phyloP scores from a whole-genome alignment of 2,797 vertebrate genomes.

The Tokudaia tokunoshimensis region DNA sequence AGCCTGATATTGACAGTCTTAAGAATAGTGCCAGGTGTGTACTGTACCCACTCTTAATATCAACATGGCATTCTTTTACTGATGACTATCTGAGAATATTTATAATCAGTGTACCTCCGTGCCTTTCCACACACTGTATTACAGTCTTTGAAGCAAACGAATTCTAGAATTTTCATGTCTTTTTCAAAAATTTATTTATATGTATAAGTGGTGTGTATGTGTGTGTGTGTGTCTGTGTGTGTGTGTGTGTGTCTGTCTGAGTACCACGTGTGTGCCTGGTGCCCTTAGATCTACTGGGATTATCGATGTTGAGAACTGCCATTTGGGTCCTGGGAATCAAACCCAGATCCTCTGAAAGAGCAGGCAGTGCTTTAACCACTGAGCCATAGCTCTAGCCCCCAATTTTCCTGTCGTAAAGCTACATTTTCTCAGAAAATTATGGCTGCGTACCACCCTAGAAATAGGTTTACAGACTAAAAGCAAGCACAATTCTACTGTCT shows the following conservation, averaged over 20 bases:
- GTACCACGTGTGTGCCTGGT: not conserved
- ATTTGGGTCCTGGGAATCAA: not conserved
- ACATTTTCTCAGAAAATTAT: constrained; percentile 23
- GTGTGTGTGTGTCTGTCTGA: too few species aligned
- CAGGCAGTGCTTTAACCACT: not conserved
- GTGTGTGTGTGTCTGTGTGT: too few species aligned
- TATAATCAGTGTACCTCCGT: not conserved
- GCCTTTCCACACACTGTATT: not conserved
- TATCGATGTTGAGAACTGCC: not conserved
- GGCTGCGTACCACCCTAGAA: not conserved
- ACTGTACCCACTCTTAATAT: not conserved
- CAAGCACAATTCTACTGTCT: not conserved
- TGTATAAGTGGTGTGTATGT: not conserved
- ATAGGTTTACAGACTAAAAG: constrained; percentile 42
- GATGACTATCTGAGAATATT: constrained; percentile 37
- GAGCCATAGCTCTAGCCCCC: not conserved
- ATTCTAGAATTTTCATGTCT: constrained; percentile 32
- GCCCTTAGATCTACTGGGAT: not conserved
- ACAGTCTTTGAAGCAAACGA: constrained; percentile 3
- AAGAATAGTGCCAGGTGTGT: not conserved
- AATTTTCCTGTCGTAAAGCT: constrained; percentile 39
- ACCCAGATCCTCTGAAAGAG: not conserved
- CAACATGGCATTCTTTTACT: not conserved
- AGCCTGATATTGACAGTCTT: constrained; percentile 19
- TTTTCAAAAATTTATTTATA: not conserved